Conservation (phyloP, 2,888 invertebrate species). For the Sphecodes monilicornis region DNA sequence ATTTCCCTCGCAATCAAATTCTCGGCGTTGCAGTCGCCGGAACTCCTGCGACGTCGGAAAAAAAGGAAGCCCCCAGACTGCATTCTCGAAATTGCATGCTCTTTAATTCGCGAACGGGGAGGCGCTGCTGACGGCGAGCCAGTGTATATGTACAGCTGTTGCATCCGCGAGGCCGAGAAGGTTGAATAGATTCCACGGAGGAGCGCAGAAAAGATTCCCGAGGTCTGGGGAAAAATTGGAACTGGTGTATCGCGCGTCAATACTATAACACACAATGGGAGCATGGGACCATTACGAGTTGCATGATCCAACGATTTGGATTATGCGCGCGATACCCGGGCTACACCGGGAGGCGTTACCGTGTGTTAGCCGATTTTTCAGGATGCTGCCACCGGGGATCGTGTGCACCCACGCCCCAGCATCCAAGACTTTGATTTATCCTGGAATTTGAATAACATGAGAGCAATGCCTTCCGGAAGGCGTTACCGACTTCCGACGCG, state of each 20-base stretch:
- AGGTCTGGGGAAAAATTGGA: slow-evolving; percentile 17
- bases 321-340: slow-evolving; percentile 17
- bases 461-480: slow-evolving; percentile 51
- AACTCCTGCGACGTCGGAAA: neutral
- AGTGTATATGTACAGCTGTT: neutral
- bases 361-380: slow-evolving; percentile 46
- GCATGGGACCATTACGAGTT: slow-evolving; percentile 21
- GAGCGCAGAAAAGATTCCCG: neutral
- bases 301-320: slow-evolving; percentile 38
- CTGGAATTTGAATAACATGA: slow-evolving; percentile 80
- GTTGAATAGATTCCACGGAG: slow-evolving; percentile 13
- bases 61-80: neutral
- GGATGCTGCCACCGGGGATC: neutral
- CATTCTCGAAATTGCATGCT: slow-evolving; percentile 18
- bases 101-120: slow-evolving; percentile 4
- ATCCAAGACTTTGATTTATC: slow-evolving; percentile 77
- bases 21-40: neutral
- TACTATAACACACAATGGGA: neutral
- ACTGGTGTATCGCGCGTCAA: neutral
- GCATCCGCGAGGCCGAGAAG: neutral
- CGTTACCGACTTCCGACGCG: slow-evolving; percentile 13
- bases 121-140: neutral
- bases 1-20: slow-evolving; percentile 2
- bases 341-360: slow-evolving; percentile 25
- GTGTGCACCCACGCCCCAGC: neutral